Conservation (phyloP, 2,888 invertebrate genomes). For the Vesta saturnalis region DNA sequence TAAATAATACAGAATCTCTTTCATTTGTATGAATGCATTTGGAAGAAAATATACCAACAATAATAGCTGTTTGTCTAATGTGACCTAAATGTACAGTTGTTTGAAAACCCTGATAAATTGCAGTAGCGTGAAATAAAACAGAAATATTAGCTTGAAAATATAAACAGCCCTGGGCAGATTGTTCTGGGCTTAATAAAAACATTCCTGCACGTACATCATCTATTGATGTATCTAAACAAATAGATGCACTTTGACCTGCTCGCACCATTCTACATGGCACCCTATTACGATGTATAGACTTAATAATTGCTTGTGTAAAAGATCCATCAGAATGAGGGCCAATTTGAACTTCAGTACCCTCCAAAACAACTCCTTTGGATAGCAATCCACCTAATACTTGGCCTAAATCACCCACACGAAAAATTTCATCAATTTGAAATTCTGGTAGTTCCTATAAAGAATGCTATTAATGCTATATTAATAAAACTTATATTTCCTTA, state of each 20-base stretch:
- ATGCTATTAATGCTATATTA: conserved; percentile 16
- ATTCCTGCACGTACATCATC: conserved; percentile 81
- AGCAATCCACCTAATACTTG: conserved; percentile 88
- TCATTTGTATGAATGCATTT: conserved; percentile 83
- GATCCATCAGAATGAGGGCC: conserved; percentile 81
- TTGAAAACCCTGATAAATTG: conserved; percentile 85
- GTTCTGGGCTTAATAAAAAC: conserved; percentile 74
- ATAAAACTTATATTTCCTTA: conserved; percentile 43
- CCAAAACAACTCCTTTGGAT: conserved; percentile 84
- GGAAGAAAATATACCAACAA: conserved; percentile 77
- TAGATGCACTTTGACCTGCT: conserved; percentile 90
- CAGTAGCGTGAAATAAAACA: conserved; percentile 87
- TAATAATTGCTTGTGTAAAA: conserved; percentile 80
- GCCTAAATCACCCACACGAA: conserved; percentile 83
- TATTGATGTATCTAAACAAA: conserved; percentile 73
- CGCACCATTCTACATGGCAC: conserved; percentile 88
- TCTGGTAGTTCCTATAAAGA: conserved; percentile 73
- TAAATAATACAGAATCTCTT: conserved; percentile 85
- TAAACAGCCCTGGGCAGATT: conserved; percentile 58
- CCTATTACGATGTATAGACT: conserved; percentile 91
- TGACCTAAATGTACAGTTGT: conserved; percentile 96
- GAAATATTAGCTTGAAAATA: conserved; percentile 84
- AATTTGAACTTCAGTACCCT: conserved; percentile 81
- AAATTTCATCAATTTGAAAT: conserved; percentile 95
- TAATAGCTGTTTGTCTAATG: conserved; percentile 93